A percentile compares a stretch with the other conserved stretches of the same genome.
Conservation (phyloP, 2,888 invertebrate genomes). For the Adelognathus sp. region DNA sequence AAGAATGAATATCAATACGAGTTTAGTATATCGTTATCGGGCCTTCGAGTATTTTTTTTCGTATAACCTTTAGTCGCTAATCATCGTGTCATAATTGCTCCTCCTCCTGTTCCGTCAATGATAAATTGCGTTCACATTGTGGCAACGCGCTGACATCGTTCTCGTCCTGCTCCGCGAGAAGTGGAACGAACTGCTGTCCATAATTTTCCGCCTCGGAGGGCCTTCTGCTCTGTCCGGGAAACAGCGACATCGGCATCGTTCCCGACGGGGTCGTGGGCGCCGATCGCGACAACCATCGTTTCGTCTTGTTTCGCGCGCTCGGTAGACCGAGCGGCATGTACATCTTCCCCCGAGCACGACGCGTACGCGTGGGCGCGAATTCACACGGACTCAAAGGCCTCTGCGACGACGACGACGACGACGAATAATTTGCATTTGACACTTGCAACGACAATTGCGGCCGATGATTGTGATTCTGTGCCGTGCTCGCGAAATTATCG, state of each 20-base stretch:
- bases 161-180: conserved; percentile 78
- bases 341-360: conserved; percentile 80
- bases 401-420: conserved; percentile 45
- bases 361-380: conserved; percentile 69
- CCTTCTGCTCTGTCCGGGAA: conserved; percentile 81
- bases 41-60: conserved; percentile 18
- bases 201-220: conserved; percentile 71
- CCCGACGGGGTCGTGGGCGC: conserved; percentile 91
- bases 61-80: conserved; percentile 50
- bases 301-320: conserved; percentile 71
- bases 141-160: conserved; percentile 66
- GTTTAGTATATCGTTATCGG: conserved; percentile 19
- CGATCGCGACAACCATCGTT: conserved; percentile 87
- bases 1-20: conserved; percentile 16
- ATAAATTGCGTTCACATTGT: conserved; percentile 59
- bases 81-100: conserved; percentile 64
- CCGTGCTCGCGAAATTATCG: conserved; percentile 63
- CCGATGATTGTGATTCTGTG: conserved; percentile 68
- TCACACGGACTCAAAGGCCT: conserved; percentile 73
- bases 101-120: conserved; percentile 67
- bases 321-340: conserved; percentile 81
- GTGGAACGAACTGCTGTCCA: conserved; percentile 76
- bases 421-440: conserved; percentile 66
- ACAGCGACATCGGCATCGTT: conserved; percentile 86
- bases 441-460: conserved; percentile 70